These are phyloP conservation scores for Nemoura dubitans DNA, from an alignment of 2,888 invertebrate genomes.

Conservation along the genomic window DNA sequence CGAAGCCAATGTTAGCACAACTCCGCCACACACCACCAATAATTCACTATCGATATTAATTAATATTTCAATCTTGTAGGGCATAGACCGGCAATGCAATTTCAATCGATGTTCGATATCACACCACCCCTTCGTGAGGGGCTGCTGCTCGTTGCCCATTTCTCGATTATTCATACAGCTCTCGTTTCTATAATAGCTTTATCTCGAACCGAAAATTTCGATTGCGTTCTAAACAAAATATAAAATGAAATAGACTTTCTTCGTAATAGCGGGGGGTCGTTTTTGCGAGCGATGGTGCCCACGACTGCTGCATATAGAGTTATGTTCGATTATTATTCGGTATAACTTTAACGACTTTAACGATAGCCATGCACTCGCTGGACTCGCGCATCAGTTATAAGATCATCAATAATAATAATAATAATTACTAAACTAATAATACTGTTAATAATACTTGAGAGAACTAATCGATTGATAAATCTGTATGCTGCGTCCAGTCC, in stretches of 20 bases:
- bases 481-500: not conserved
- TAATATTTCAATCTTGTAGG: not conserved
- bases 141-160: not conserved
- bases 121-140: not conserved
- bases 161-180: not conserved
- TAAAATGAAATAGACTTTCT: not conserved
- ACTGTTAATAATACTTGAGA: not conserved
- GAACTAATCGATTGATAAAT: not conserved
- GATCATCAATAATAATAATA: conserved; percentile 4
- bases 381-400: not conserved
- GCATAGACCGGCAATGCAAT: not conserved
- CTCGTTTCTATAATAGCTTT: conserved; percentile 12
- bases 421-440: not conserved
- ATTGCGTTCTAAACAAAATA: not conserved
- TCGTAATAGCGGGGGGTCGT: too few species aligned
- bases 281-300: not conserved
- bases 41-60: not conserved
- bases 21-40: not conserved
- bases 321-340: not conserved
- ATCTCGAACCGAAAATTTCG: not conserved
- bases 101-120: not conserved
- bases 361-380: not conserved
- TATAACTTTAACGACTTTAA: not conserved
- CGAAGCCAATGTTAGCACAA: not conserved
- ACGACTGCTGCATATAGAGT: not conserved